phyloP scores from a whole-genome alignment of 2,797 vertebrate species.

The Clarias pachynema region DNA sequence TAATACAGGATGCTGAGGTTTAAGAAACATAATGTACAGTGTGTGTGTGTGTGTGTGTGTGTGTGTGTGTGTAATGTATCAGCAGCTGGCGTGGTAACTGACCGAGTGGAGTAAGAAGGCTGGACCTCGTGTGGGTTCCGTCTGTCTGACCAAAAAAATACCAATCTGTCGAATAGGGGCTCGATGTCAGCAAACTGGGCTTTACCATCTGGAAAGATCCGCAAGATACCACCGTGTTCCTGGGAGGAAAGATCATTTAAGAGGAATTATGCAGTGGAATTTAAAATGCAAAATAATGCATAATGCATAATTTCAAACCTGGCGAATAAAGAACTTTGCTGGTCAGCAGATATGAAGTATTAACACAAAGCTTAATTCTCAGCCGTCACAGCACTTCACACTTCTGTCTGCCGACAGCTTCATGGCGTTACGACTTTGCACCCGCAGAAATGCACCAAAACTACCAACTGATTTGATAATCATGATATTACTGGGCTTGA shows the following conservation, averaged over 20 bases:
- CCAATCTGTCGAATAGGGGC: constrained; percentile 95
- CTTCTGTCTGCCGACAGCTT: too few species aligned
- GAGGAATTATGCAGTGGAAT: neutral
- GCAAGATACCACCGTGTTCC: constrained; percentile 92
- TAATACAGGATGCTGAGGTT: too few species aligned
- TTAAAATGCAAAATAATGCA: neutral
- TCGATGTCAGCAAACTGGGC: constrained; percentile 97
- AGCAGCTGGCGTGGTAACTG: constrained; percentile 49
- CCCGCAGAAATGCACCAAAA: too few species aligned
- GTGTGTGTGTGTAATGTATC: neutral
- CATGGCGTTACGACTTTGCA: too few species aligned
- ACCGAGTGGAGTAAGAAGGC: constrained; percentile 94
- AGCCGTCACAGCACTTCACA: neutral
- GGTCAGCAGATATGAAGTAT: neutral
- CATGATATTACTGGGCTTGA: too few species aligned
- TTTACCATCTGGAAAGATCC: constrained; percentile 98
- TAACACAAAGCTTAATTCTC: neutral
- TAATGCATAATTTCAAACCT: neutral
- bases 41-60: neutral
- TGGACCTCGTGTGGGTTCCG: constrained; percentile 99
- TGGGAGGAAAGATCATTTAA: constrained; percentile 51
- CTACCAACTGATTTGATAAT: too few species aligned
- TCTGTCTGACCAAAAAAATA: constrained; percentile 98
- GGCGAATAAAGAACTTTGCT: neutral
- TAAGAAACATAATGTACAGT: neutral